Evolutionary conservation across 2,888 invertebrate species (phyloP), one percentile per base, ranked within the genome.

Genomic region (Papilio demoleus): DNA sequence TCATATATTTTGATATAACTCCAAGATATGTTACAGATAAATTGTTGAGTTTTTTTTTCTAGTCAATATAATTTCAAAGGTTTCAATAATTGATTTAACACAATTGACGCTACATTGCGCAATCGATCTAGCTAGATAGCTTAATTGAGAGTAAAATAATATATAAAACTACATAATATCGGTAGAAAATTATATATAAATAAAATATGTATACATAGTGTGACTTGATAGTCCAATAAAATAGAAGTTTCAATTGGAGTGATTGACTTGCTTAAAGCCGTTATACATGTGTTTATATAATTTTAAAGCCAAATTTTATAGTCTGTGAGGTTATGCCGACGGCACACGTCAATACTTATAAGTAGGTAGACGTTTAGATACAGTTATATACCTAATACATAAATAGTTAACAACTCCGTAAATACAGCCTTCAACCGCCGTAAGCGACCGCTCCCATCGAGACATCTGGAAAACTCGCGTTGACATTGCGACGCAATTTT

Each of bases 301-400:
- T 89, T 88, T 93, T 93, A 93, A 93, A 93, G 93, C 93, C 92
- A 93, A 92, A 92, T 92, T 88, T 90, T 68, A 87, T 90, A 93
- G 93, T 93, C 93, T 93, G 93, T 93, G 88, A 88, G 91, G 88
- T 92, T 87, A 90, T 88, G 88, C 84, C 88, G 91, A 89, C 90
- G 81, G 77, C 77, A 73, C 73, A 71, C 78, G 88, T 81, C 92
- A 86, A 87, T 88, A 86, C 85, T 88, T 88, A 88, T 78, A 88
- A 88, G 85, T 88, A 87, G 84, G 88, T 85, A 89, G 86, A 87
- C 87, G 84, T 84, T 86, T 79, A 87, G 84, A 85, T 87, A 87
- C 83, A 84, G 82, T 84, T 72, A 85, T 88, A 88, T 86, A 86
- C 84, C 88, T 84, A 88, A 82, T 87, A 88, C 88, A 87, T 87